Evolutionary conservation across 2,888 invertebrate genomes (phyloP).

Genomic region (Agonopterix subpropinquella): DNA sequence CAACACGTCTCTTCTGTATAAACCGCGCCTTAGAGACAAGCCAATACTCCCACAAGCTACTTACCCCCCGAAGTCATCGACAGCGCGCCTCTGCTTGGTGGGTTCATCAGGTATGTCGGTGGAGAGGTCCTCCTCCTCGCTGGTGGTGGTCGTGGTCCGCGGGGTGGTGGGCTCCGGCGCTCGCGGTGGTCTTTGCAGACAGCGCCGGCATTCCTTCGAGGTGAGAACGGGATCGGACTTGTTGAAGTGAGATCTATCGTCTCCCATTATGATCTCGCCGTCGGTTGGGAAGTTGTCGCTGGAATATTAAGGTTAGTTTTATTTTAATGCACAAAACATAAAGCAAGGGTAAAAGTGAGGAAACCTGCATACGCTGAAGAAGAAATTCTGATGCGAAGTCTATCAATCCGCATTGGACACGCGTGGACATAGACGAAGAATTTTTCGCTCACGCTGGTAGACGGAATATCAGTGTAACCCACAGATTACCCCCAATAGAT

Average conservation of each 20-base stretch:
- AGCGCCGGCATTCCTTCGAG: constrained; percentile 29
- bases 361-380: no score
- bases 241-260: constrained; percentile 62
- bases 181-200: constrained; percentile 27
- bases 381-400: no score
- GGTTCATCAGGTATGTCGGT: constrained; percentile 8
- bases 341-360: no score
- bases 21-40: no score
- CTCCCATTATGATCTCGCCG: constrained; percentile 84
- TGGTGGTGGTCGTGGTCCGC: constrained; percentile 17
- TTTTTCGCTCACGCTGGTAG: no score
- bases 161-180: constrained; percentile 10
- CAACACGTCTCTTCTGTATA: no score
- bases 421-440: no score
- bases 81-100: constrained; percentile 21
- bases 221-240: constrained; percentile 23
- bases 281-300: constrained; percentile 76
- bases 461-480: no score
- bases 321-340: no score
- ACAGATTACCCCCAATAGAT: no score
- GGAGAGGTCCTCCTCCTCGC: constrained; percentile 14
- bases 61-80: not conserved
- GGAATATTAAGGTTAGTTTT: constrained; percentile 5
- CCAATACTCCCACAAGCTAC: not conserved
- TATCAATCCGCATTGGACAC: no score